phyloP scores from a whole-genome alignment of 2,113 vertebrate genomes.

The Delphinus delphis region DNA sequence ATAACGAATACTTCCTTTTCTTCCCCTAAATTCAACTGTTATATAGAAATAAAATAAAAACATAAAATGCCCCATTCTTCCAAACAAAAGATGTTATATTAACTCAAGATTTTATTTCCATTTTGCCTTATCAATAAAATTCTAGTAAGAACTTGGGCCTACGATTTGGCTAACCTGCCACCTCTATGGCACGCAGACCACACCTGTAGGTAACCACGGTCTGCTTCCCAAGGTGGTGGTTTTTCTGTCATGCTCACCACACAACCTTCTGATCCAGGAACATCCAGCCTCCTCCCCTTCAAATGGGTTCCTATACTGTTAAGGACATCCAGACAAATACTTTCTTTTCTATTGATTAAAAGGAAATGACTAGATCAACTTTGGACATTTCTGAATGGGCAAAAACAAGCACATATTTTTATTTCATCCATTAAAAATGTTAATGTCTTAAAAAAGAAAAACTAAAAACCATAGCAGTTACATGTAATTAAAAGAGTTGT shows the following conservation, averaged over 20 bases:
- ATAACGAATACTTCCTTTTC: not conserved
- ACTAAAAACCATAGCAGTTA: not conserved
- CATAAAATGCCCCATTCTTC: not conserved
- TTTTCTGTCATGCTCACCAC: no score
- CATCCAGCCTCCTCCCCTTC: not conserved
- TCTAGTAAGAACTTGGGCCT: not conserved
- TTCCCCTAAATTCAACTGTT: not conserved
- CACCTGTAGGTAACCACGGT: accelerated
- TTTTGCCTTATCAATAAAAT: not conserved
- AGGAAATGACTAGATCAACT: not conserved
- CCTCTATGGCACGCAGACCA: not conserved
- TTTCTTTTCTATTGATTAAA: not conserved
- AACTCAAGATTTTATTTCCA: not conserved
- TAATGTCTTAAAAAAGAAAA: not conserved
- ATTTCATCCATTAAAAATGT: not conserved
- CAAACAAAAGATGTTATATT: not conserved
- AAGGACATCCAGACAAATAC: not conserved
- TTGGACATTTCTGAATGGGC: not conserved
- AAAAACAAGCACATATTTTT: not conserved
- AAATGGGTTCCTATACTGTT: not conserved
- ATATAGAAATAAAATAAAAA: not conserved
- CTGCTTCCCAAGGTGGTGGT: not conserved
- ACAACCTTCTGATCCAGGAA: no score
- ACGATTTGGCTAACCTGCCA: not conserved
- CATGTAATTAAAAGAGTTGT: not conserved